Base-by-base conservation (phyloP, 1,140 invertebrate genomes). In the Drosophila setifemur region DNA sequence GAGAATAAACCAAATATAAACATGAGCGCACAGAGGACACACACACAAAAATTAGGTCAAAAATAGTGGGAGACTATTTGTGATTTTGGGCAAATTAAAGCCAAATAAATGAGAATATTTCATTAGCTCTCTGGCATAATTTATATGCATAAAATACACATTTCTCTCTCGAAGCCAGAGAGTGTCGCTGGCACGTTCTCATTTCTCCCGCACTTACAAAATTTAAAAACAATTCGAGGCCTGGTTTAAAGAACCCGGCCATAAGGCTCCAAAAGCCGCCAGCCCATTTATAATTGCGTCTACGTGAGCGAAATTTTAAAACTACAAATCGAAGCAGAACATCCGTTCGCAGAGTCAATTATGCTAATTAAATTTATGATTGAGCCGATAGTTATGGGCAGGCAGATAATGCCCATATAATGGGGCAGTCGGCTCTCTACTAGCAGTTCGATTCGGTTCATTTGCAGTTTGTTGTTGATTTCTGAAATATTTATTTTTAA, bases 331-430 rank as follows among this genome's bases (percentile, higher is more conserved):
- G 47, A 44, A 52, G 52, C 53, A 52, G 69, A 63, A 72, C 69
- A 72, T 72, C 69, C 69, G 69, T 42, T 52, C 66, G 18, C 42
- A 18, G 55, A 64, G 57, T 60, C 44, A 72, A 73, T 73, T 72
- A 72, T 72, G 69, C 29, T 73, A 63, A 73, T 72, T 72, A 72
- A 72, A 72, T 73, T 73, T 73, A 72, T 72, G 67, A 70, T 63
- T 64, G 61, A 49, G 43, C 57, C 39, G 58, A 64, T 64, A 64
- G 61, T 64, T 64, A 64, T 64, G 61, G 58, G 25, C 43, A 49
- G 33, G 31, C 61, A 64, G 33, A 64, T 64, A 64, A 64, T 64
- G 61, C 11, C 58, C 19, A 64, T 49, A 64, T 64, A 64, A 64
- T 64, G 43, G 57, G 12, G 42, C 60, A 16, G n/a, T n/a, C n/a